A percentile compares a stretch with the other conserved stretches of the same genome.
These are phyloP conservation scores for Lates calcarifer DNA, from an alignment of 2,113 vertebrate species.

Conservation along the genomic window DNA sequence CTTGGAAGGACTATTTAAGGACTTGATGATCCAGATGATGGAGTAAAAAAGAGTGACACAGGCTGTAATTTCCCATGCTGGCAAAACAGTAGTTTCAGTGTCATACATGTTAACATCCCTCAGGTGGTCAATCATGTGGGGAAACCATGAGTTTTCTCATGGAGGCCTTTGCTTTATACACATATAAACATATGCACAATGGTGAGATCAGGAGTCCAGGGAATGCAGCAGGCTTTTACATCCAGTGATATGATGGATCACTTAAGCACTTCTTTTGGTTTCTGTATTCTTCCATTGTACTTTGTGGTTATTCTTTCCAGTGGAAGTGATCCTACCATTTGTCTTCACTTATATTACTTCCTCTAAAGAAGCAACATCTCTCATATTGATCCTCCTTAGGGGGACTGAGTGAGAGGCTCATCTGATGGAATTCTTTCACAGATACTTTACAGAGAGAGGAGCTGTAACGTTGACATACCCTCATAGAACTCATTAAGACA, in stretches of 20 bases:
- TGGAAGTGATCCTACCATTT: conserved; percentile 28
- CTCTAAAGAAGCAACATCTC: conserved; percentile 22
- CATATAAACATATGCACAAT: neutral
- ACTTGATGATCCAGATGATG: neutral
- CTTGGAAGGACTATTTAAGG: neutral
- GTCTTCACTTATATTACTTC: conserved; percentile 37
- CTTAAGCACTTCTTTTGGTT: conserved; percentile 20
- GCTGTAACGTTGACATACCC: conserved; percentile 38
- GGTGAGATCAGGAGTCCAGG: conserved; percentile 2
- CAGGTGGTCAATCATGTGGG: neutral
- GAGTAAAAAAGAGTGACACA: neutral
- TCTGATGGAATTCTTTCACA: conserved; percentile 41
- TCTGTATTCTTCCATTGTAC: conserved; percentile 11
- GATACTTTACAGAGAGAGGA: conserved; percentile 17
- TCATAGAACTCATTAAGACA: conserved; percentile 12
- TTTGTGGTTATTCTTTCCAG: neutral
- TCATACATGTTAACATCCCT: neutral
- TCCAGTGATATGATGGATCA: conserved; percentile 19
- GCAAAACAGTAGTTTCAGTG: conserved; percentile 32
- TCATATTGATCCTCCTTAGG: conserved; percentile 47
- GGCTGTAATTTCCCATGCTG: conserved; percentile 30
- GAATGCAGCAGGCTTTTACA: conserved; percentile 18
- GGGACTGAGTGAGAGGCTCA: conserved; percentile 16
- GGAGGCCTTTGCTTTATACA: conserved; percentile 19
- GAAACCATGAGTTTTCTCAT: neutral